Evolutionary conservation across 2,113 vertebrate species (phyloP).

Genomic region (Etheostoma cragini): DNA sequence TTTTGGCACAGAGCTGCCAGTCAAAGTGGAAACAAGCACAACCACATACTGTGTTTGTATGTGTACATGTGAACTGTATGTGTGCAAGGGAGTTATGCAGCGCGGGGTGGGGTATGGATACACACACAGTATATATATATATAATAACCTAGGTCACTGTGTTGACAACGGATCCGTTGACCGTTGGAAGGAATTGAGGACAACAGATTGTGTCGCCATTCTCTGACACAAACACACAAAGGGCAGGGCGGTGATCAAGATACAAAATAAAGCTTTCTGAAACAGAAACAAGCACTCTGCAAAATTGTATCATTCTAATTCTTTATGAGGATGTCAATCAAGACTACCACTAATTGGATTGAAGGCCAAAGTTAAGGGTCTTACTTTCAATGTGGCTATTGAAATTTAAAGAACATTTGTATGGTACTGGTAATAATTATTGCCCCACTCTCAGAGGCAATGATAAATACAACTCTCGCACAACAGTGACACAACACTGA

Average conservation of each 20-base stretch:
- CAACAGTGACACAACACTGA: constrained; percentile 28
- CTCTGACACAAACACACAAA: constrained; percentile 27
- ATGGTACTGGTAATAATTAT: background rate
- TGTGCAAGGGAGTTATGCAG: constrained; percentile 9
- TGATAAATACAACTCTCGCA: constrained; percentile 16
- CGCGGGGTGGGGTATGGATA: constrained; percentile 17
- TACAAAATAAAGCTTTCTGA: constrained; percentile 18
- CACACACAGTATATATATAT: background rate
- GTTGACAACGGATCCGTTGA: constrained; percentile 43
- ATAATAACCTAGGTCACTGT: constrained; percentile 43
- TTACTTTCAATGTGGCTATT: too few species aligned
- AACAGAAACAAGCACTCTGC: background rate
- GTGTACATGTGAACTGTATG: background rate
- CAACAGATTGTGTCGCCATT: constrained; percentile 34
- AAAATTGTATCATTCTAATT: background rate
- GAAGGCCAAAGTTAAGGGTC: background rate
- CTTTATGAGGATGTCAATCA: background rate
- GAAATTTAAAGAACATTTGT: background rate
- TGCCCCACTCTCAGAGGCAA: background rate
- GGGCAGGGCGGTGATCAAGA: constrained; percentile 14
- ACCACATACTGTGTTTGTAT: background rate
- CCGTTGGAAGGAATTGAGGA: constrained; percentile 27
- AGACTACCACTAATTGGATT: background rate
- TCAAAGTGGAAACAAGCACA: constrained; percentile 17
- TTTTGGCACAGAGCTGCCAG: background rate